Percentiles rank a stretch among this genome's conserved stretches.
phyloP scores from a whole-genome alignment of 1,140 invertebrate genomes.

The Micrasema longulum region DNA sequence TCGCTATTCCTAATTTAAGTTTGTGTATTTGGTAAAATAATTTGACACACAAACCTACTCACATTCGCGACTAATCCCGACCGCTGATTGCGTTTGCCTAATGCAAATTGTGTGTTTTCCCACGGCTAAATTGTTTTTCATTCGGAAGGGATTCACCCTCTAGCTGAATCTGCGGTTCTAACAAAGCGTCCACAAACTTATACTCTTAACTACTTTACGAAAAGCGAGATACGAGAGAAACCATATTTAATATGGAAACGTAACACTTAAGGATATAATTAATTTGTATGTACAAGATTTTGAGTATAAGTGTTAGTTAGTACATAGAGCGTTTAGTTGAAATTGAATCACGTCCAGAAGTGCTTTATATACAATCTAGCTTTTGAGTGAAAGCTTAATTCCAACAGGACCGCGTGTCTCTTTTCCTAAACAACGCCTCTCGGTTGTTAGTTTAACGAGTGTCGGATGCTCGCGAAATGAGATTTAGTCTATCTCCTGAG shows the following conservation, averaged over 20 bases:
- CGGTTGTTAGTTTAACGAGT: constrained; percentile 52
- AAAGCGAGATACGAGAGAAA: too few relatives aligned
- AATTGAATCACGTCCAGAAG: constrained; percentile 53
- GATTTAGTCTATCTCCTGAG: constrained; percentile 52
- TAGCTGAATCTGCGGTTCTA: background rate
- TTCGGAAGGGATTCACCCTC: background rate
- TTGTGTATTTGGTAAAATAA: constrained; percentile 40
- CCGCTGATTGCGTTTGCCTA: constrained; percentile 51
- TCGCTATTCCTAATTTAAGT: constrained; percentile 10
- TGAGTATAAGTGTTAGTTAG: too few relatives aligned
- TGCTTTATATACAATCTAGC: constrained; percentile 39
- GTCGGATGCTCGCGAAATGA: constrained; percentile 53
- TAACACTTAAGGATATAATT: too few relatives aligned
- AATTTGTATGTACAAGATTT: too few relatives aligned
- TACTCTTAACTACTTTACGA: constrained; percentile 1
- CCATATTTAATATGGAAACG: too few relatives aligned
- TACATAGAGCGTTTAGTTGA: constrained; percentile 8
- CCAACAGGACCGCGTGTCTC: constrained; percentile 45
- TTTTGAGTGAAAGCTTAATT: constrained; percentile 54
- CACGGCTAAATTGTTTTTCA: constrained; percentile 53
- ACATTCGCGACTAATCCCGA: constrained; percentile 44
- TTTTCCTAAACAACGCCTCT: constrained; percentile 53
- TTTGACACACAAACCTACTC: constrained; percentile 52
- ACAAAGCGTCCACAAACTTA: background rate
- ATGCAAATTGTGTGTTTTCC: constrained; percentile 54